Evolutionary conservation across 2,797 vertebrate species (phyloP), one percentile per base, ranked within the genome.

Genomic region (Miopithecus talapoin): DNA sequence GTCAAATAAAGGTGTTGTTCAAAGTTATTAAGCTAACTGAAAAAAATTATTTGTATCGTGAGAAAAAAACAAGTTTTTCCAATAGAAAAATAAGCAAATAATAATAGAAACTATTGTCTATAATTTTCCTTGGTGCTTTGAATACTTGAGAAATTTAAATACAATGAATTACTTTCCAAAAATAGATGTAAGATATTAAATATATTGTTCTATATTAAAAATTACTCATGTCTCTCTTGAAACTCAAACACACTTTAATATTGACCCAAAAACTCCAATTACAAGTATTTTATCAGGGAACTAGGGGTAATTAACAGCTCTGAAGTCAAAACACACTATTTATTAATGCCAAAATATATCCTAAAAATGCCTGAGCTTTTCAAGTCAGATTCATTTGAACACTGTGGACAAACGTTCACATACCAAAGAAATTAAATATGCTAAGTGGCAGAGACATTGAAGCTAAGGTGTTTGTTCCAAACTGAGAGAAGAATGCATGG

Each of bases 401-500:
- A 78, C 22, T 86, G 33, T 81, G 43, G 68, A 88, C 36, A 92
- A 95, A 46, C 36, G 8, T 89, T 94, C 85, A 92, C 39, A 85
- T 14, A n/a, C n/a, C 68, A 85, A 92, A 93, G 33, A 94, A 72
- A 50, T 68, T 95, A 86, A 89, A 79, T 72, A 93, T 86, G 24
- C 57, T 92, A 80, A 97, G 41, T 89, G 41, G 33, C 61, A 95
- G 55, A 91, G 70, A 85, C 70, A 94, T 89, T 96, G 84, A 87
- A 93, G 33, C 79, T 86, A 93, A 89, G 30, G 19, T 94, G 61
- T 97, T 96, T 96, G 39, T 95, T 93, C 21, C 57, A 81, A 95
- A 97, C 4, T 78, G 50, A 97, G 96, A 59, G 75, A 97, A 64
- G 36, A 96, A 94, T 95, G 89, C 75, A 87, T 46, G 36, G 79